These are phyloP conservation scores for Hylomyscus alleni DNA, from an alignment of 2,797 vertebrate genomes.

Conservation along the genomic window DNA sequence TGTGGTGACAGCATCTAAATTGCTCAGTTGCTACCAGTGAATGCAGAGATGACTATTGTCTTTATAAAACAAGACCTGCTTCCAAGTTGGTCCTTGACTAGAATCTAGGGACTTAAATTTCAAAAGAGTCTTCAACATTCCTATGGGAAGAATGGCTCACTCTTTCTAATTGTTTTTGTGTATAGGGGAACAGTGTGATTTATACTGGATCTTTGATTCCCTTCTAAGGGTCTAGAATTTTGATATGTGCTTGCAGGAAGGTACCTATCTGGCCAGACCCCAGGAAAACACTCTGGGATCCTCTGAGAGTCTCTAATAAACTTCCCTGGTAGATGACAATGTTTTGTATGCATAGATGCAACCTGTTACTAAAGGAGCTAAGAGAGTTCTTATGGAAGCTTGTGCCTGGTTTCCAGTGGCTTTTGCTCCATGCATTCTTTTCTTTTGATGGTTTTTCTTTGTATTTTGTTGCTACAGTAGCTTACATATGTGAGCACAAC, in stretches of 20 bases:
- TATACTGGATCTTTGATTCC: not conserved
- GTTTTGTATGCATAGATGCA: not conserved
- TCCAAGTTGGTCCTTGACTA: not conserved
- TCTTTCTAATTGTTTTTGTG: not conserved
- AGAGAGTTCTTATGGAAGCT: not conserved
- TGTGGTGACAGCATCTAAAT: not conserved
- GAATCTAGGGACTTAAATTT: slow-evolving; percentile 26
- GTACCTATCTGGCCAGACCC: not conserved
- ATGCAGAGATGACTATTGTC: not conserved
- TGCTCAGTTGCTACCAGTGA: not conserved
- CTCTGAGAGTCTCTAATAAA: not conserved
- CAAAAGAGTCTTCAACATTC: not conserved
- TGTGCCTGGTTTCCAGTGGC: not conserved
- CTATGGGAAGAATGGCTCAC: not conserved
- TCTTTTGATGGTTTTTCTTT: not conserved
- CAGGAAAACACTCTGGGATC: not conserved
- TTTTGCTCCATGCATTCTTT: not conserved
- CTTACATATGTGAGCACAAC: not conserved
- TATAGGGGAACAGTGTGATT: not conserved
- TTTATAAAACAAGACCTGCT: not conserved
- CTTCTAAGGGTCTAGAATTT: slow-evolving; percentile 11
- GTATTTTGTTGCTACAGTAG: not conserved
- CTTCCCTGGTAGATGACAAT: not conserved
- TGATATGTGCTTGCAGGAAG: not conserved
- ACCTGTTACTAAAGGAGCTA: not conserved